Base-by-base conservation (phyloP, 2,113 vertebrate genomes). In the Telmatochromis bifrenatus region DNA sequence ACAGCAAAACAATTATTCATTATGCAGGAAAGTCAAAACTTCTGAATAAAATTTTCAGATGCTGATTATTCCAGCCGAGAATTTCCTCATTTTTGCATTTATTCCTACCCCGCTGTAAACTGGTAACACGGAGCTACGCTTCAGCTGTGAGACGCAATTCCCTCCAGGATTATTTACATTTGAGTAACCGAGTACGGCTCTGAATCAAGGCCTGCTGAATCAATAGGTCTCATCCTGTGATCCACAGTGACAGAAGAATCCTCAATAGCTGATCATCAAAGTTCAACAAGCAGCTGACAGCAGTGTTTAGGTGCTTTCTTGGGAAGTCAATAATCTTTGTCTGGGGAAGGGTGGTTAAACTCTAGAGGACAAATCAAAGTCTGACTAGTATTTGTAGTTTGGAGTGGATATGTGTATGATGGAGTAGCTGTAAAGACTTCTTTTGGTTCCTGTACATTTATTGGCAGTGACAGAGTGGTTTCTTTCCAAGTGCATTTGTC, bases 251-350 rank as follows among this genome's bases (percentile, higher is more conserved):
- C 73, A 82, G 73, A 85, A 31, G 79, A 87, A 90, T 58, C 80
- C 55, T 93, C 91, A 83, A 81, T 86, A 84, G 62, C 80, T 89
- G 88, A 87, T 94, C 85, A 91, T 95, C 88, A 93, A 87, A 91
- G 84, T 90, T 91, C 85, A 87, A 89, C 88, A 79, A 85, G 83
- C 89, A 89, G 79, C 73, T 26, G 33, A 82, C 81, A 58, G 85
- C 87, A 87, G 62, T 88, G 87, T 91, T 91, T 79, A 51, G 37
- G 65, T 77, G 87, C 58, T 84, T 87, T 92, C 87, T 75, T 47
- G 31, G 62, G 28, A 55, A 88, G 91, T 91, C 90, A 92, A 85
- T 94, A 88, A 12, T 73, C 28, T 84, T 77, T 80, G 31, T 89
- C 70, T 54, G 45, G 79, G 82, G 84, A 90, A 11, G 28, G 83